phyloP scores from a whole-genome alignment of 1,140 invertebrate species.

The Drosophila takahashii region DNA sequence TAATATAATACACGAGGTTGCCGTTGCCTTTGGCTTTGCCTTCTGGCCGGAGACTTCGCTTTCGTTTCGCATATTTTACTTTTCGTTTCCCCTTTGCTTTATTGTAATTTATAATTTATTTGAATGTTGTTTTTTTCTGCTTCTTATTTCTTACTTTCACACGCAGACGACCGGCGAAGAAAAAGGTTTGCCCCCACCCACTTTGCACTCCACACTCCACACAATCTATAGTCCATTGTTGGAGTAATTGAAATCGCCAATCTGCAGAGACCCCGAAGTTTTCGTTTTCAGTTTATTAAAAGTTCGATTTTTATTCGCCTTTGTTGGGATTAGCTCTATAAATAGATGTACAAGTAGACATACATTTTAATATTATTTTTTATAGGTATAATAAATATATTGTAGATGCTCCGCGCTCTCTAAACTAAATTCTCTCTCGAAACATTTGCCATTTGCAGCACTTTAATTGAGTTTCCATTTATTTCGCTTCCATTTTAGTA shows the following conservation, averaged over 20 bases:
- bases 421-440: slow-evolving; percentile 16
- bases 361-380: slow-evolving; percentile 55
- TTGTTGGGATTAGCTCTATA: slow-evolving; percentile 67
- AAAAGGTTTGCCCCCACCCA: slow-evolving; percentile 48
- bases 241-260: slow-evolving; percentile 61
- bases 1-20: slow-evolving; percentile 31
- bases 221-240: slow-evolving; percentile 33
- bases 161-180: slow-evolving; percentile 23
- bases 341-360: slow-evolving; percentile 56
- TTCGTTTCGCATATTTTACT: slow-evolving; percentile 75
- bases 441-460: slow-evolving; percentile 40
- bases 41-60: slow-evolving; percentile 69
- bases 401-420: slow-evolving; percentile 39
- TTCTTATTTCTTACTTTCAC: slow-evolving; percentile 67
- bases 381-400: slow-evolving; percentile 69
- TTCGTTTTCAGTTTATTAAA: slow-evolving; percentile 58
- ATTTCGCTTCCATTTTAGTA: slow-evolving; percentile 55
- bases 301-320: slow-evolving; percentile 71
- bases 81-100: slow-evolving; percentile 49
- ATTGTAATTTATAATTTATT: slow-evolving; percentile 73
- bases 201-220: too few species aligned
- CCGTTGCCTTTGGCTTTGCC: slow-evolving; percentile 35
- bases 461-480: slow-evolving; percentile 14
- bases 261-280: slow-evolving; percentile 11
- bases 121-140: slow-evolving; percentile 49